Base-by-base conservation (phyloP, 1,140 invertebrate genomes). In the Portunus trituberculatus region DNA sequence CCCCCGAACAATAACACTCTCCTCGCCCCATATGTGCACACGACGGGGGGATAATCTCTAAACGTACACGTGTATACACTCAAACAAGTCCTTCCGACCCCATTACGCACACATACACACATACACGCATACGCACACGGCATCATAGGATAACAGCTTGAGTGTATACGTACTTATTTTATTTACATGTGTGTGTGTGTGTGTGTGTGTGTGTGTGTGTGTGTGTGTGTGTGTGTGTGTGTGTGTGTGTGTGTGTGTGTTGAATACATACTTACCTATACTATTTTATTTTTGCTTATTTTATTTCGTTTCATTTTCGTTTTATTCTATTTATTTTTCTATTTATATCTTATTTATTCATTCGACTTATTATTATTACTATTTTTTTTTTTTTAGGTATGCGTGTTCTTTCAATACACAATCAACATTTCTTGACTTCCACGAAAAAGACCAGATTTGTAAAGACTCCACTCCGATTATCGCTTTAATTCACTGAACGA, bases 161-260 rank as follows among this genome's bases (percentile, higher is more conserved):
- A n/a, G 29, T 90, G 6, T 90, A 14, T 89, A 7, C 48, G n/a
- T 25, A 45, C 28, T 46, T 48, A 45, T 20, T 6, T 28, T 48
- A 46, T 48, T 20, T n/a, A 46, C 20, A 46, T 90, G 29, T 39
- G 39, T 14, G 12, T 39, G 29, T 39, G n/a, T 12, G 10, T 89
- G 87, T 89, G 87, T 89, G 87, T 89, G 87, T 46, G 86, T 88
- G 86, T 88, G 86, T 88, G 20, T 88, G 86, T 88, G 86, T 88
- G 86, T 88, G 86, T 88, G 86, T 88, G 28, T 88, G 28, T 88
- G 28, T 88, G 4, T 88, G 28, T 88, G 28, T 88, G 29, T 88
- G 28, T 88, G 28, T 88, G 28, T 88, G 84, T 86, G 84, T 86
- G 84, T 86, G 84, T 86, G 84, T 86, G 32, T 86, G 52, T 59